Percentiles rank a stretch among this genome's conserved stretches.
Evolutionary conservation across 2,113 vertebrate genomes (phyloP).

Genomic region (Isurus oxyrinchus): DNA sequence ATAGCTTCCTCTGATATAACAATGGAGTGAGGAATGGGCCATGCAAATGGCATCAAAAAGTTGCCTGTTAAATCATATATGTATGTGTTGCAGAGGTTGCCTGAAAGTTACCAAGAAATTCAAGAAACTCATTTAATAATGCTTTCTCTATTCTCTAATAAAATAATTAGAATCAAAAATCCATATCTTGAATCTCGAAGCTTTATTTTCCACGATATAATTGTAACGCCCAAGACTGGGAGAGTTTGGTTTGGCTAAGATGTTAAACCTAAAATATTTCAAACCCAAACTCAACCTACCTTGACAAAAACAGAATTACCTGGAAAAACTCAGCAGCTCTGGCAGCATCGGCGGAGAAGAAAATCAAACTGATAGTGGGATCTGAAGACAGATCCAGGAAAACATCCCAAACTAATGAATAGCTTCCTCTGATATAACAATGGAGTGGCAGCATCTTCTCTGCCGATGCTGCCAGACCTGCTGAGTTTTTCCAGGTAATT

Average conservation of each 20-base stretch:
- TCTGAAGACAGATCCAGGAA: neutral
- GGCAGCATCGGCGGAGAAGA: no score
- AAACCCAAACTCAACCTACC: neutral
- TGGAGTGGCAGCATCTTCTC: no score
- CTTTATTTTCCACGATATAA: neutral
- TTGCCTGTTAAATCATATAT: neutral
- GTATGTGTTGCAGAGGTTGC: neutral
- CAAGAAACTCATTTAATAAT: neutral
- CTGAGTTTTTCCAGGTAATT: no score
- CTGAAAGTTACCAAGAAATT: neutral
- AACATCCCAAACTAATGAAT: neutral
- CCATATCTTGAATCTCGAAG: neutral
- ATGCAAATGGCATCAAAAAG: neutral
- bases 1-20: neutral
- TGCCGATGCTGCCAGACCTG: no score
- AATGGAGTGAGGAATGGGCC: neutral
- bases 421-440: neutral
- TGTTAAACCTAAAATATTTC: neutral
- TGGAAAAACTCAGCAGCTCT: no score
- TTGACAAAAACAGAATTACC: no score
- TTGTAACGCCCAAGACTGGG: neutral
- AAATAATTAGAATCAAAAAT: neutral
- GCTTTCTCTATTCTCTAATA: neutral
- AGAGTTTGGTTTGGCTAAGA: neutral
- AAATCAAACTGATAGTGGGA: neutral